Conservation (phyloP, 2,797 vertebrate genomes). For the Vireo griseus region DNA sequence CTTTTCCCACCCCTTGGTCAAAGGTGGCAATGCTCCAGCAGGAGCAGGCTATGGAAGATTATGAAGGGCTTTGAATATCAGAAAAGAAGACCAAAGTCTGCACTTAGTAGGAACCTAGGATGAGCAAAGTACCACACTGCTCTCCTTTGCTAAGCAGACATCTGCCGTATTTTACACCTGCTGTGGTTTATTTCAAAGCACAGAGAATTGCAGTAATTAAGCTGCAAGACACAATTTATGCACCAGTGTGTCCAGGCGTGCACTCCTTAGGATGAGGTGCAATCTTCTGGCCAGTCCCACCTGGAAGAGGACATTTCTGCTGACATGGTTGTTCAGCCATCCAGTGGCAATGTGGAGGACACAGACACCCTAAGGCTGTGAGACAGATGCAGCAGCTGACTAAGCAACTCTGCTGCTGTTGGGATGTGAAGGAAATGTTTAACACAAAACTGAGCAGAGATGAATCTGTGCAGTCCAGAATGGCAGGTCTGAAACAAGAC, state of each 20-base stretch:
- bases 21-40: background rate
- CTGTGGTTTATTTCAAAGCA: slow-evolving; percentile 29
- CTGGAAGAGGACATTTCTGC: background rate
- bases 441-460: background rate
- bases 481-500: background rate
- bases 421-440: background rate
- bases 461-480: background rate
- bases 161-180: background rate
- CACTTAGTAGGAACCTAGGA: background rate
- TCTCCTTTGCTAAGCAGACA: background rate
- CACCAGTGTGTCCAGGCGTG: background rate
- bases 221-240: background rate
- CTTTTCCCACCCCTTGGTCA: background rate
- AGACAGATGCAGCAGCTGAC: background rate
- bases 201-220: background rate
- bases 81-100: background rate
- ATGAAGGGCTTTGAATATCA: background rate
- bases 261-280: background rate
- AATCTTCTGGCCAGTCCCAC: background rate
- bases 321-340: background rate
- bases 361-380: background rate
- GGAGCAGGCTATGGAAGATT: background rate
- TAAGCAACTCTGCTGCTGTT: background rate
- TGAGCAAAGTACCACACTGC: background rate
- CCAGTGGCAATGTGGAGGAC: background rate